These are phyloP conservation scores for Cheilosia vulpina DNA, from an alignment of 2,888 invertebrate genomes.

Conservation along the genomic window DNA sequence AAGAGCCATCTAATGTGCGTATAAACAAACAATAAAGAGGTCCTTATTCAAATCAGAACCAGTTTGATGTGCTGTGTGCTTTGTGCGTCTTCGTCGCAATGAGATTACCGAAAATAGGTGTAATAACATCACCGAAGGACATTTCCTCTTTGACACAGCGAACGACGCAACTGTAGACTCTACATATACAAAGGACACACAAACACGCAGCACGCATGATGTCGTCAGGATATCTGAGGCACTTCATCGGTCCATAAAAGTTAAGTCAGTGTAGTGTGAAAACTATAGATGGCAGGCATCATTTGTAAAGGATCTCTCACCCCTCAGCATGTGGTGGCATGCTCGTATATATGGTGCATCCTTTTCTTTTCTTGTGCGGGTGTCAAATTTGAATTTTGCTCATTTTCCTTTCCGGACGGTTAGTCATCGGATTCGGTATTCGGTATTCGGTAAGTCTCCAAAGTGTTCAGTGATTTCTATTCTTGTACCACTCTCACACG, in stretches of 20 bases:
- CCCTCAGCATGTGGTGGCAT: conserved; percentile 24
- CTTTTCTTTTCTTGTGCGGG: conserved; percentile 44
- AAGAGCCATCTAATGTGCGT: conserved; percentile 76
- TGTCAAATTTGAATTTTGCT: conserved; percentile 72
- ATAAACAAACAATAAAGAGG: conserved; percentile 78
- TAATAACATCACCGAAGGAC: conserved; percentile 76
- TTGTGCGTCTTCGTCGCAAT: conserved; percentile 68
- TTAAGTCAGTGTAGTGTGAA: conserved; percentile 76
- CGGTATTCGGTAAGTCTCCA: conserved; percentile 37
- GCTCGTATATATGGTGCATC: conserved; percentile 42
- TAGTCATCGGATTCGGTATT: conserved; percentile 69
- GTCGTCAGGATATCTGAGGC: conserved; percentile 69
- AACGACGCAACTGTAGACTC: conserved; percentile 1
- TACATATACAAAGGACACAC: conserved; percentile 34
- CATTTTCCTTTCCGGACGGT: conserved; percentile 72
- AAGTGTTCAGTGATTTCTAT: conserved; percentile 83
- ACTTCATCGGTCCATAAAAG: conserved; percentile 74
- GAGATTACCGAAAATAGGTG: conserved; percentile 77
- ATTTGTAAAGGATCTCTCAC: conserved; percentile 45
- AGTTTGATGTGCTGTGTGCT: conserved; percentile 58
- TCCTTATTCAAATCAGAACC: conserved; percentile 78
- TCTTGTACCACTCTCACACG: conserved; percentile 73
- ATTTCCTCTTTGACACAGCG: conserved; percentile 54
- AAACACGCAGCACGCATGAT: conserved; percentile 69
- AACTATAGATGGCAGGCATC: conserved; percentile 66